Evolutionary conservation across 2,888 invertebrate species (phyloP).

Genomic region (Anarsia innoxiella): DNA sequence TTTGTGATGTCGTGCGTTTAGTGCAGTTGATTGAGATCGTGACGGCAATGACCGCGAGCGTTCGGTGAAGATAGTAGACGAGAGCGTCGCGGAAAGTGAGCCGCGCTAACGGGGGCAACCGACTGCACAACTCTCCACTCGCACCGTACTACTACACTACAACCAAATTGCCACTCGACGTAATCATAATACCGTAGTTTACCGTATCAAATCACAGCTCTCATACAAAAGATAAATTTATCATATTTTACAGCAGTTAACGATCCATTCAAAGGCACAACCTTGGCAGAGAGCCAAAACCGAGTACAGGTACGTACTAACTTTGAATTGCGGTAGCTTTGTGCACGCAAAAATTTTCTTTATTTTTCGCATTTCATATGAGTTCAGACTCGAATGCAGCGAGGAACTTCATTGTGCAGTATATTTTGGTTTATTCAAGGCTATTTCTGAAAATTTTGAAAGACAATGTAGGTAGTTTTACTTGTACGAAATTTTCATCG

Average conservation of each 20-base stretch:
- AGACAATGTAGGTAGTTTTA: too few species aligned
- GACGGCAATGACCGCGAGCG: slow-evolving; percentile 28
- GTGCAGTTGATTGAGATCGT: slow-evolving; percentile 15
- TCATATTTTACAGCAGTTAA: slow-evolving; percentile 29
- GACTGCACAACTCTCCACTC: too few species aligned
- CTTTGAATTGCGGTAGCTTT: slow-evolving; percentile 19
- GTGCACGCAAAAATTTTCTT: slow-evolving; percentile 20
- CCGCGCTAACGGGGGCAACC: too few species aligned
- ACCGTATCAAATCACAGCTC: slow-evolving; percentile 27
- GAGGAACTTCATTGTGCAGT: slow-evolving; percentile 8
- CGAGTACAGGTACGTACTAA: slow-evolving; percentile 38
- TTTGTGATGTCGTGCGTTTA: background rate
- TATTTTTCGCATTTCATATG: slow-evolving; percentile 15
- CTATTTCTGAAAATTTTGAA: too few species aligned
- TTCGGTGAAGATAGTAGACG: slow-evolving; percentile 29
- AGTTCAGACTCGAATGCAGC: slow-evolving; percentile 7
- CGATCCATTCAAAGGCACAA: slow-evolving; percentile 48
- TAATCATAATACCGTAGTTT: too few species aligned
- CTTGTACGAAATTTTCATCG: too few species aligned
- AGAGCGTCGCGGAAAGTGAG: slow-evolving; percentile 25
- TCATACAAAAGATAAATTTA: slow-evolving; percentile 32
- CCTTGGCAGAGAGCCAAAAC: slow-evolving; percentile 51
- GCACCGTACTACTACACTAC: too few species aligned
- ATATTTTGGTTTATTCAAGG: too few species aligned
- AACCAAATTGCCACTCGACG: slow-evolving; percentile 10